These are phyloP conservation scores for Cololabis saira DNA, from an alignment of 2,113 vertebrate genomes.

Conservation along the genomic window DNA sequence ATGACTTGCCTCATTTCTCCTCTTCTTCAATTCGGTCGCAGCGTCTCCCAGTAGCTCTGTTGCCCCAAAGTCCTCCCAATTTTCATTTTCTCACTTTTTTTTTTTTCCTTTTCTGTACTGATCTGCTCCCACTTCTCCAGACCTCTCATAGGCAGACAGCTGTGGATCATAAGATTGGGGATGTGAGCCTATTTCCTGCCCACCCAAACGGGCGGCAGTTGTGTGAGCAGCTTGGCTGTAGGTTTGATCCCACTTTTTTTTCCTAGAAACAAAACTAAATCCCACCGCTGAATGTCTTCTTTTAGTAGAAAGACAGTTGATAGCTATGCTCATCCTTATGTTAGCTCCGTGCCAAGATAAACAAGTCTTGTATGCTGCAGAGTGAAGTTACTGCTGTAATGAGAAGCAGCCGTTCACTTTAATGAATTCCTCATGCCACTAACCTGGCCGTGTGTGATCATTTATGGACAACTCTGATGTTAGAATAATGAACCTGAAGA, in stretches of 20 bases:
- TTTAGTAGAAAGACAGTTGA: conserved; percentile 51
- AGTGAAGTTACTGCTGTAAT: conserved; percentile 68
- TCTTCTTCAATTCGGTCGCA: conserved; percentile 56
- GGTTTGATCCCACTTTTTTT: conserved; percentile 55
- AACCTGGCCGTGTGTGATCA: conserved; percentile 24
- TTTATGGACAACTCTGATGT: conserved; percentile 22
- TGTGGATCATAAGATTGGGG: conserved; percentile 70
- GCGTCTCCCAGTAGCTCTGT: conserved; percentile 33
- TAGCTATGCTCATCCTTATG: conserved; percentile 49
- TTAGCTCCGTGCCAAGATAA: conserved; percentile 58
- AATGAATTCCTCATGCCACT: conserved; percentile 50
- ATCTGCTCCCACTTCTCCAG: conserved; percentile 24
- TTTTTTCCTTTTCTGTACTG: conserved; percentile 4
- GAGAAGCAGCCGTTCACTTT: conserved; percentile 58
- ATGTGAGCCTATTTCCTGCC: conserved; percentile 72
- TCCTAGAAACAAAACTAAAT: conserved; percentile 57
- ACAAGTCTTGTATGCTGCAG: conserved; percentile 53
- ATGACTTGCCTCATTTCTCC: conserved; percentile 64
- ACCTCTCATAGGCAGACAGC: conserved; percentile 51
- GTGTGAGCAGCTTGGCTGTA: conserved; percentile 28
- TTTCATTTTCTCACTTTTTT: conserved; percentile 29
- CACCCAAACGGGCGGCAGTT: conserved; percentile 59
- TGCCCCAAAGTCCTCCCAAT: conserved; percentile 37
- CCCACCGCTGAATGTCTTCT: conserved; percentile 45
- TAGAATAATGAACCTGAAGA: conserved; percentile 28